Evolutionary conservation across 2,888 invertebrate genomes (phyloP).

Genomic region (Netelia fuscicornis): DNA sequence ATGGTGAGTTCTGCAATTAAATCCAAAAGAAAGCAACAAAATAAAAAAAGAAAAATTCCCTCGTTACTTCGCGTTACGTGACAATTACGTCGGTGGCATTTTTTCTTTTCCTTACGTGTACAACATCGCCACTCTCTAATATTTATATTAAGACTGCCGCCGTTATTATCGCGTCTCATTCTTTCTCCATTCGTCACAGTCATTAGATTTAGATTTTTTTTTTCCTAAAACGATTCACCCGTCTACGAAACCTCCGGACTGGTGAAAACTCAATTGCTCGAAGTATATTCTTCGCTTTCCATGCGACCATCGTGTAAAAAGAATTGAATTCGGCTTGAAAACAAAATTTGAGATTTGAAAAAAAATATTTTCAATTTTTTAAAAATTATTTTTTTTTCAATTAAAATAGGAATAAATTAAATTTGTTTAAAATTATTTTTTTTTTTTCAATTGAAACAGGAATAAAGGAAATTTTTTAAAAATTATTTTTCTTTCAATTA

Average conservation of each 20-base stretch:
- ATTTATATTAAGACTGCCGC: slow-evolving; percentile 22
- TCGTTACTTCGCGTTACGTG: background rate
- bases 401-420: background rate
- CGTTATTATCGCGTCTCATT: background rate
- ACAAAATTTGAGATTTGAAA: too few species aligned
- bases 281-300: background rate
- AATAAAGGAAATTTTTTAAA: too few species aligned
- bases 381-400: background rate
- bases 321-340: background rate
- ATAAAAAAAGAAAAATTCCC: background rate
- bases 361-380: background rate
- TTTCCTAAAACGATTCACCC: background rate
- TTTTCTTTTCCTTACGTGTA: background rate
- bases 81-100: background rate
- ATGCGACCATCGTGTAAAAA: background rate
- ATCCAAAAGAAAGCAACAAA: background rate
- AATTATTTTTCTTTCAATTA: too few species aligned
- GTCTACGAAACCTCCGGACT: background rate
- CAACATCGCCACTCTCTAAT: slow-evolving; percentile 1
- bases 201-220: slow-evolving; percentile 15
- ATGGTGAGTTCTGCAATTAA: slow-evolving; percentile 76
- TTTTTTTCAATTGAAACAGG: too few species aligned
- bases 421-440: too few species aligned
- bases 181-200: slow-evolving; percentile 2
- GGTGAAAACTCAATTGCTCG: background rate